A percentile compares a stretch with the other conserved stretches of the same genome.
These are phyloP conservation scores for Latrodectus elegans DNA, from an alignment of 2,888 invertebrate genomes.

Conservation along the genomic window DNA sequence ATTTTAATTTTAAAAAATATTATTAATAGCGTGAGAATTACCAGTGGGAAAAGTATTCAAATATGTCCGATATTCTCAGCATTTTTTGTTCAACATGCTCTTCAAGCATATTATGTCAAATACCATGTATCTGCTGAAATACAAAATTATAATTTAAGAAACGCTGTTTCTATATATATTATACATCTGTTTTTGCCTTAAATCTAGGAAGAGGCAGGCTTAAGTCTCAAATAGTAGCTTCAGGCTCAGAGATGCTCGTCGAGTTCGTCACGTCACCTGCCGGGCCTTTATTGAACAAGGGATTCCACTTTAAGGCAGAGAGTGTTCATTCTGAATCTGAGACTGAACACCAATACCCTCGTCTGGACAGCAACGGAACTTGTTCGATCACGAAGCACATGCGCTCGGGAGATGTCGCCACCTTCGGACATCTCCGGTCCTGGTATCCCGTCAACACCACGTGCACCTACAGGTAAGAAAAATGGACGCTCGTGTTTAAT, in stretches of 20 bases:
- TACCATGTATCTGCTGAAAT: too few relatives aligned
- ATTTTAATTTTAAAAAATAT: too few relatives aligned
- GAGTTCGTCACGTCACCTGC: conserved; percentile 73
- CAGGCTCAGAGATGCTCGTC: conserved; percentile 78
- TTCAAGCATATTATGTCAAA: too few relatives aligned
- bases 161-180: too few relatives aligned
- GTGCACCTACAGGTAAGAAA: conserved; percentile 82
- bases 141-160: too few relatives aligned
- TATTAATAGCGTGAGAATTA: too few relatives aligned
- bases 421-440: conserved; percentile 69
- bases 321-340: conserved; percentile 65
- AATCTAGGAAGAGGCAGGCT: conserved; percentile 68
- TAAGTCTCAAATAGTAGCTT: conserved; percentile 83
- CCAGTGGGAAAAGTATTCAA: too few relatives aligned
- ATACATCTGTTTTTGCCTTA: too few relatives aligned
- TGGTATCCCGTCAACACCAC: conserved; percentile 96
- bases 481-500: not conserved
- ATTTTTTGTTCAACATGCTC: too few relatives aligned
- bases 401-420: conserved; percentile 42
- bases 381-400: conserved; percentile 69
- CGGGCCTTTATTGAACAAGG: conserved; percentile 88
- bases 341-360: conserved; percentile 60
- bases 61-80: too few relatives aligned
- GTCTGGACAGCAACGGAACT: conserved; percentile 66
- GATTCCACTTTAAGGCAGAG: conserved; percentile 87